Evolutionary conservation across 2,888 invertebrate species (phyloP).

Genomic region (Stegana nigrithorax): DNA sequence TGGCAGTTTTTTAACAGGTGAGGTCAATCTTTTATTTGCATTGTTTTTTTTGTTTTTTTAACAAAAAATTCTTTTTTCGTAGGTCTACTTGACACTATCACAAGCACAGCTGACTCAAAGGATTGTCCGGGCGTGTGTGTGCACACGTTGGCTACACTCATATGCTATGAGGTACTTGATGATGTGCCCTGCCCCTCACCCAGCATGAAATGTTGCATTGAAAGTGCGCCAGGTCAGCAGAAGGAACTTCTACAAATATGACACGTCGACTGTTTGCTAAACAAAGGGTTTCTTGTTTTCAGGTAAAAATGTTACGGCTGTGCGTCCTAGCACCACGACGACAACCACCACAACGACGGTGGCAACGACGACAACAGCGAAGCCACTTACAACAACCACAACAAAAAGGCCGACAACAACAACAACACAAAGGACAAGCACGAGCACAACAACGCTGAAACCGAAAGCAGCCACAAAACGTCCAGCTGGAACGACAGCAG

Average conservation of each 20-base stretch:
- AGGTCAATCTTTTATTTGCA: slow-evolving; percentile 41
- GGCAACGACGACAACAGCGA: slow-evolving; percentile 35
- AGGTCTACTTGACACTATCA: slow-evolving; percentile 87
- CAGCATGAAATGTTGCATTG: slow-evolving; percentile 87
- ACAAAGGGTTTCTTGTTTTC: not conserved
- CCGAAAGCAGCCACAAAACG: slow-evolving; percentile 53
- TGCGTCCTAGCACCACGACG: slow-evolving; percentile 28
- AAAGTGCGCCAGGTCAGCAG: slow-evolving; percentile 75
- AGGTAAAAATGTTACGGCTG: slow-evolving; percentile 68
- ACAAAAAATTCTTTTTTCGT: not conserved
- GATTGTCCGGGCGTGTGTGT: slow-evolving; percentile 92
- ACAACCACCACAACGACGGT: slow-evolving; percentile 39
- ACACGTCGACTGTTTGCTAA: no score
- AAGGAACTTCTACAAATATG: not conserved
- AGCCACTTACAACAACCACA: slow-evolving; percentile 43
- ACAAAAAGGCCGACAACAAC: slow-evolving; percentile 49
- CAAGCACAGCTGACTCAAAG: slow-evolving; percentile 85
- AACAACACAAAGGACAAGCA: slow-evolving; percentile 54
- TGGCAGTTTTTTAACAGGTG: slow-evolving; percentile 86
- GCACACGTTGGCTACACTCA: slow-evolving; percentile 85
- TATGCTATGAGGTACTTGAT: slow-evolving; percentile 87
- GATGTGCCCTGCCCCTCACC: slow-evolving; percentile 83
- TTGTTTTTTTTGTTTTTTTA: not conserved
- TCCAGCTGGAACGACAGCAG: slow-evolving; percentile 48
- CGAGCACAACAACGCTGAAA: slow-evolving; percentile 48